These are phyloP conservation scores for Anastrepha obliqua DNA, from an alignment of 1,140 invertebrate species.

Conservation along the genomic window DNA sequence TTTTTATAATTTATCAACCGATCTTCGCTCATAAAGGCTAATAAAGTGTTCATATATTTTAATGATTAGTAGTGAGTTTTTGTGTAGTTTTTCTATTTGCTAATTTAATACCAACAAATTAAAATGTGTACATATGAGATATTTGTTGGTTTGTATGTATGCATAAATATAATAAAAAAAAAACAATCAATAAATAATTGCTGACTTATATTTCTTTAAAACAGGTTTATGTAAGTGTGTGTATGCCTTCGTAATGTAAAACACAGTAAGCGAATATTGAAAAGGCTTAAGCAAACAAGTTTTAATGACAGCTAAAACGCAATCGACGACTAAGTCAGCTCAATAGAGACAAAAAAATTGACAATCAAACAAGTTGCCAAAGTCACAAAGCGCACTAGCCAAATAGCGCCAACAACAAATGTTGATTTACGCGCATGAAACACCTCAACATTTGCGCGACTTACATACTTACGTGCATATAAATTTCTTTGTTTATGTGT, in stretches of 20 bases:
- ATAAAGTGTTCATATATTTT: too few species aligned
- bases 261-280: constrained; percentile 26
- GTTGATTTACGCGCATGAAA: background rate
- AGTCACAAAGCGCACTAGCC: constrained; percentile 3
- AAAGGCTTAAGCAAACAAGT: constrained; percentile 51
- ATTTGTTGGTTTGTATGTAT: background rate
- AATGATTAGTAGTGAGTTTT: too few species aligned
- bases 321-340: background rate
- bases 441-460: background rate
- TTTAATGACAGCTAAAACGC: constrained; percentile 14
- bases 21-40: too few species aligned
- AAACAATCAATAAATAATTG: constrained; percentile 11
- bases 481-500: background rate
- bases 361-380: constrained; percentile 11
- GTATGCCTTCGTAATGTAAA: background rate
- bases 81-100: too few species aligned
- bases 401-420: background rate
- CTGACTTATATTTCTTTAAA: constrained; percentile 10
- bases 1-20: too few species aligned
- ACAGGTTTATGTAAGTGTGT: background rate
- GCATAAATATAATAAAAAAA: background rate
- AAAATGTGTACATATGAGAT: background rate
- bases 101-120: too few species aligned
- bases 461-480: background rate
- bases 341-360: background rate